Base-by-base conservation (phyloP, 2,888 invertebrate species). In the Andrena minutula region DNA sequence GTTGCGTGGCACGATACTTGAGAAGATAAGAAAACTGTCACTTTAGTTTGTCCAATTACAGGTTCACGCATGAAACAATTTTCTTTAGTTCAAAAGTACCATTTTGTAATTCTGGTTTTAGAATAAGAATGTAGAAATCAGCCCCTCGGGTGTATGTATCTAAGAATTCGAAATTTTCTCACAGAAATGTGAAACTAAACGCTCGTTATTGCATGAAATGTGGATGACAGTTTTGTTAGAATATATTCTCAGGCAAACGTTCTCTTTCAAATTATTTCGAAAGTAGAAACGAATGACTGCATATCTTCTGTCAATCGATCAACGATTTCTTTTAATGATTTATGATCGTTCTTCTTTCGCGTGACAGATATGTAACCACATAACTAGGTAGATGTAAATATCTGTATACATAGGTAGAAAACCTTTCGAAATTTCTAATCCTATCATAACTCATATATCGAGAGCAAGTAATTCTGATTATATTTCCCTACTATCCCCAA, bases 351-450 rank as follows among this genome's bases (percentile, higher is more conserved):
- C 16, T 12, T 23, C 63, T 12, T 12, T 41, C 23, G 20, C 20
- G 12, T 2, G 4, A 20, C 23, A 41, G 63, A 56, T 26, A 56
- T 26, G 23, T 26, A 23, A 56, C 23, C 23, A 23, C 26, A 56
- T 56, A 56, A 56, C 56, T 56, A 26, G 56, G 20, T 51, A 51
- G 8, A 51, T 56, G 53, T 10, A 56, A 56, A 56, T 56, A 56
- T 56, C 23, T 26, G 53, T 10, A 10, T 4, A 23, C 10, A 56
- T 26, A 12, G 10, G 23, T 56, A 23, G 56, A 26, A 26, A 56
- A 56, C 23, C 23, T 41, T 41, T 41, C 10, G 56, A 26, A 26
- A 26, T 56, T 26, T 8, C 3, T 10, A 26, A 56, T 56, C 56
- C 41, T 41, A 41, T 16, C 41, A 16, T 41, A 41, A 41, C 41